Base-by-base conservation (phyloP, 2,888 invertebrate species). In the Phyllotreta striolata region DNA sequence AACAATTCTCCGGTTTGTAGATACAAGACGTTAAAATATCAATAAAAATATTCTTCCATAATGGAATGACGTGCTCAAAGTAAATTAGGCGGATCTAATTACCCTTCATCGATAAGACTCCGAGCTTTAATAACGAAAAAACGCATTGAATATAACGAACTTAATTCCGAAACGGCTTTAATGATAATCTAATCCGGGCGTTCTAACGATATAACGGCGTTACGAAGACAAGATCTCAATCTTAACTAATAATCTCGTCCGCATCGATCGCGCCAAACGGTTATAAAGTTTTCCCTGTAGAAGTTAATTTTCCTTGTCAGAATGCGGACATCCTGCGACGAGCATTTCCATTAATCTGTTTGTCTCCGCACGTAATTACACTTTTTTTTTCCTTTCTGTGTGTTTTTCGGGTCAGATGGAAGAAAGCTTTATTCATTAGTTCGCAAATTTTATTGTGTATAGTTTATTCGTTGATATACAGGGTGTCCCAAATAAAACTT, bases 261-360 rank as follows among this genome's bases (percentile, higher is more conserved):
- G 38, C 41, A 59, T 59, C 43, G 59, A 59, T 59, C 51, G 9
- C 40, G 37, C 10, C 40, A 49, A 12, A 58, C 35, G 58, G 37
- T 14, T 37, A 43, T 51, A 59, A 59, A 59, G 51, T 51, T 59
- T 59, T 51, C 59, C 40, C 37, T 34, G 34, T 41, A 39, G 52
- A 59, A 59, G 59, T 59, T 59, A 59, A 59, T 59, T 52, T 59
- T 59, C 43, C 59, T 49, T 59, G 44, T 43, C 43, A 43, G 37
- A 51, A 51, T 34, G 51, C 40, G 39, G 51, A 59, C 51, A 59
- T 59, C 59, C 43, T 13, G 43, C 43, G 37, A 59, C 43, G 52
- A 59, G 52, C 51, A 43, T 59, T 59, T 52, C 37, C 51, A 52
- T 59, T 41, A 52, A 59, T 51, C 59, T 52, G 52, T 59, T 59